Base-by-base conservation (phyloP, 2,888 invertebrate species). In the Nomada ruficornis region DNA sequence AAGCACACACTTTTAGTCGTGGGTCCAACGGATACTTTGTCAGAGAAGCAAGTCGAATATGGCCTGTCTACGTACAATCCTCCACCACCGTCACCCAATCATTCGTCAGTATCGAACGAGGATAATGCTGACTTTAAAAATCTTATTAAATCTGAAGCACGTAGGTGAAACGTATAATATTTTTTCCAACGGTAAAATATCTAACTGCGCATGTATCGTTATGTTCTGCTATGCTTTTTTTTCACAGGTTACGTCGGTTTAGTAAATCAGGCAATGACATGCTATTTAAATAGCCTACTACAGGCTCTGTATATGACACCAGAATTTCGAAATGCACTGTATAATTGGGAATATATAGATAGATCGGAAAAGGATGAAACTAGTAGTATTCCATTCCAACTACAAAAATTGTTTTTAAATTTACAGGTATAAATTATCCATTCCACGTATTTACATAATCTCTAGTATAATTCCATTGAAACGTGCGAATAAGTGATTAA, bases 221-320 rank as follows among this genome's bases (percentile, higher is more conserved):
- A 63, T 7, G 5, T 59, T 62, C 5, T 60, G 10, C 26, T 54
- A 10, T 13, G 26, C 13, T 52, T 73, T 44, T 69, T 70, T 72
- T n/a, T 80, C 85, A 59, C 62, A 91, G 95, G 94, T 80, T 97
- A 96, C 93, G 97, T 97, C 13, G 98, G 98, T 52, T 94, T 98
- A 68, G 97, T 98, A 11, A 98, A 98, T 93, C 97, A 98, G 93
- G 98, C 98, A 0, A 98, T 98, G 98, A 98, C 98, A 0, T 98
- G 98, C 92, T 98, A 98, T 93, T 94, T 98, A 77, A 98, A 98
- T 94, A 98, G 98, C 94, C 94, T 98, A 63, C 94, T 98, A 36
- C 98, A 98, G 94, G 97, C 98, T 0, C 94, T 98, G 7, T 98
- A 96, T 91, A 98, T 98, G 98, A 98, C 98, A 1, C 98, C 98